Percentiles rank a stretch among this genome's conserved stretches.
phyloP scores from a whole-genome alignment of 2,797 vertebrate genomes.

The Etheostoma perlongum region DNA sequence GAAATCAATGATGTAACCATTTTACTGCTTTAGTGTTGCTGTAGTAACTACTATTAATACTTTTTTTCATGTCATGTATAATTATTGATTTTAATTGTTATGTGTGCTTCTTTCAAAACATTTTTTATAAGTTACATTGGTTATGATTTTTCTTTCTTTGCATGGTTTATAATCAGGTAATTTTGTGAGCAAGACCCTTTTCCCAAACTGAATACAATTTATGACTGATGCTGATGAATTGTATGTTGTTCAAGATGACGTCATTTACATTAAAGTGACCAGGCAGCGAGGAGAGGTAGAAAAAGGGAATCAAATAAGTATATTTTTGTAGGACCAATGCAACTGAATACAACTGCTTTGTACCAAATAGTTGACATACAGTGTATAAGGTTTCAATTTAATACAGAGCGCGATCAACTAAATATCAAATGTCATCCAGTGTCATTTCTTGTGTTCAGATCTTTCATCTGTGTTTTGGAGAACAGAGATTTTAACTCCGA shows the following conservation, averaged over 20 bases:
- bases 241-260: slow-evolving; percentile 35
- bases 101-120: slow-evolving; percentile 49
- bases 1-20: slow-evolving; percentile 71
- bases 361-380: slow-evolving; percentile 79
- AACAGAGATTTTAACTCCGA: slow-evolving; percentile 40
- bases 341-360: slow-evolving; percentile 76
- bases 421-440: slow-evolving; percentile 27
- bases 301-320: slow-evolving; percentile 59
- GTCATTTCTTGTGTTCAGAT: slow-evolving; percentile 41
- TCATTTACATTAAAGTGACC: slow-evolving; percentile 33
- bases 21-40: slow-evolving; percentile 69
- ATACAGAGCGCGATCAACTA: slow-evolving; percentile 33
- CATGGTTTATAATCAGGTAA: slow-evolving; percentile 23
- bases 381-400: slow-evolving; percentile 59
- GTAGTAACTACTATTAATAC: slow-evolving; percentile 70
- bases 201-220: slow-evolving; percentile 23
- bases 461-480: slow-evolving; percentile 35
- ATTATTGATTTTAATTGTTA: slow-evolving; percentile 60
- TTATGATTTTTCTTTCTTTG: slow-evolving; percentile 31
- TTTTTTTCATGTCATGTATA: slow-evolving; percentile 63
- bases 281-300: slow-evolving; percentile 35
- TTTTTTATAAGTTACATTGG: slow-evolving; percentile 60
- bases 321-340: slow-evolving; percentile 82
- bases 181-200: slow-evolving; percentile 35
- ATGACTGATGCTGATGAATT: slow-evolving; percentile 42